These are phyloP conservation scores for Microchirus variegatus DNA, from an alignment of 2,797 vertebrate genomes.

Conservation along the genomic window DNA sequence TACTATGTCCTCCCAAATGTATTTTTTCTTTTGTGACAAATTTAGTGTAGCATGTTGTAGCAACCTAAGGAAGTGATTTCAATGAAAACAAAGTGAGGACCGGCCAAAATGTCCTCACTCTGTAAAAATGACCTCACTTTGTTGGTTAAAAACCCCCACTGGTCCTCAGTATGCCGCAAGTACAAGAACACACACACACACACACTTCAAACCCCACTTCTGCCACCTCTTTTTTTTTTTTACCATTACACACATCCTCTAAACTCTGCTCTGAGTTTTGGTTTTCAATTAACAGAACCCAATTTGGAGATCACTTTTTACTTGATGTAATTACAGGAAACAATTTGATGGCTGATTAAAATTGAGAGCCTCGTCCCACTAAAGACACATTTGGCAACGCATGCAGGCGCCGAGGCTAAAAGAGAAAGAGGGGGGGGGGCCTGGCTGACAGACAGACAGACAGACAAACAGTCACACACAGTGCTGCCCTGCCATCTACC, in stretches of 20 bases:
- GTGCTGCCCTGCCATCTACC: conserved; percentile 46
- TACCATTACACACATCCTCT: conserved; percentile 77
- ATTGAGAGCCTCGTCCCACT: conserved; percentile 86
- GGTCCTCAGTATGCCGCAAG: no score
- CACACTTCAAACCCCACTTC: neutral
- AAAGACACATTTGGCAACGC: conserved; percentile 84
- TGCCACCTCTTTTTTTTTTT: conserved; percentile 27
- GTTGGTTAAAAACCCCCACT: no score
- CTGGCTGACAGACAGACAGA: conserved; percentile 1
- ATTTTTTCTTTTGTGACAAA: no score
- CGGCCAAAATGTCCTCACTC: no score
- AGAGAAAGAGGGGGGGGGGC: conserved; percentile 5
- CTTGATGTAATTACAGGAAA: conserved; percentile 97
- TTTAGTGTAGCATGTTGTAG: no score
- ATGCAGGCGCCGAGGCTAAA: conserved; percentile 59
- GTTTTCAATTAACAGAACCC: conserved; percentile 94
- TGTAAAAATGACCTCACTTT: no score
- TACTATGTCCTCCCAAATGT: no score
- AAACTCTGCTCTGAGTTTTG: conserved; percentile 94
- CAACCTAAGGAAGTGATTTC: no score
- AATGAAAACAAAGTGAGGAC: no score
- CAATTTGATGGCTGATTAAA: conserved; percentile 97
- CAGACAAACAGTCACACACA: conserved; percentile 14
- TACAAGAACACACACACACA: conserved; percentile 7
- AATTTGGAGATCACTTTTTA: conserved; percentile 92